Conservation (phyloP, 2,888 invertebrate species). For the Conchocele bisecta region DNA sequence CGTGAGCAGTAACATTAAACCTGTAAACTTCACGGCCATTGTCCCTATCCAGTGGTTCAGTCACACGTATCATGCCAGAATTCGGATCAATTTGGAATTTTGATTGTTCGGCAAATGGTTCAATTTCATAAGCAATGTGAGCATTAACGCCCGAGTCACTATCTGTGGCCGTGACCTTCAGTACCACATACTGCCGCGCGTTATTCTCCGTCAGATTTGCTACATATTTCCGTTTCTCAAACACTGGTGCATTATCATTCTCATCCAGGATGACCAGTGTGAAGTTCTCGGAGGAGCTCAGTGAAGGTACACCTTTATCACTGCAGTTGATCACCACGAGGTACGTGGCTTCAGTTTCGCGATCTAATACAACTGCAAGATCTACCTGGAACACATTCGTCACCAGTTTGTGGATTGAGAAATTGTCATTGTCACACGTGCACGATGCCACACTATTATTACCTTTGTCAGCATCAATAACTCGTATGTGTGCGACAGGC, state of each 20-base stretch:
- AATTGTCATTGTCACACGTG: constrained; percentile 53
- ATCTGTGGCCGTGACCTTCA: constrained; percentile 93
- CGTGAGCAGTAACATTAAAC: constrained; percentile 62
- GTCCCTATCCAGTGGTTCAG: constrained; percentile 63
- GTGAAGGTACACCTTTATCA: constrained; percentile 85
- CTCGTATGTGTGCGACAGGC: constrained; percentile 96
- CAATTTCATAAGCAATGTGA: constrained; percentile 48
- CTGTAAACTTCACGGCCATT: constrained; percentile 37
- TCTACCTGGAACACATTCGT: constrained; percentile 72
- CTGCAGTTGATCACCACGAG: constrained; percentile 83
- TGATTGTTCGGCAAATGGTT: constrained; percentile 22
- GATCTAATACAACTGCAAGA: constrained; percentile 83
- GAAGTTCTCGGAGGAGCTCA: constrained; percentile 62
- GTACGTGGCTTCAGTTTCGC: constrained; percentile 66
- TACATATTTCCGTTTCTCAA: constrained; percentile 83
- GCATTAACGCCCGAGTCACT: constrained; percentile 79
- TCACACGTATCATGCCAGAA: constrained; percentile 60
- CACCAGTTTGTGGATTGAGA: constrained; percentile 33
- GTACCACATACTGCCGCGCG: constrained; percentile 85
- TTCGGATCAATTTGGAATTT: constrained; percentile 54
- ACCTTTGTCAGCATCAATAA: constrained; percentile 82
- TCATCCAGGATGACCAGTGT: constrained; percentile 88
- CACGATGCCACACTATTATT: constrained; percentile 73
- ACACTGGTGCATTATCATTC: constrained; percentile 96
- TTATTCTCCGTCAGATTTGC: constrained; percentile 68